Evolutionary conservation across 2,113 vertebrate species (phyloP), one percentile per base, ranked within the genome.

Genomic region (Neoarius graeffei): DNA sequence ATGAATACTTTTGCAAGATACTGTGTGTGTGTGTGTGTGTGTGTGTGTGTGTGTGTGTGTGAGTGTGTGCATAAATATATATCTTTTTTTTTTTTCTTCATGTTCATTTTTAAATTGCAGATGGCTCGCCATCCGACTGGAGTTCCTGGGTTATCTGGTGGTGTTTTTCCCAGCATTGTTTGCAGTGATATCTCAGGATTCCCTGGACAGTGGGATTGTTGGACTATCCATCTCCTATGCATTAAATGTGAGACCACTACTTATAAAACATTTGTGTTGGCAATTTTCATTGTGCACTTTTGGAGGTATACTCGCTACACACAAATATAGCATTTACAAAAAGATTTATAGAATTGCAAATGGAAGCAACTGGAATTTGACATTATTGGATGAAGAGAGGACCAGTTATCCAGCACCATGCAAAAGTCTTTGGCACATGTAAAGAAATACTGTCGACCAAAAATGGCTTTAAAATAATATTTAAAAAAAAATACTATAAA

Each of bases 201-300:
- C 82, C 19, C 74, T 97, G 76, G 90, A 91, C 0, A 96, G 97
- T 0, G 97, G 98, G 90, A 90, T 95, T 0, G 97, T 97, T 84
- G 98, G 98, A 83, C 95, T 99, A 56, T 99, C 98, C 14, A 94
- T 99, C 92, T 99, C 98, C 73, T 97, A 98, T 0, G 96, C 98
- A 4, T 96, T 99, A 86, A 99, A 95, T 20, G 98, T 99, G 86
- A 97, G 97, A 81, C 5, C 77, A 14, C 25, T 3, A 50, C 30
- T 35, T 35, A 66, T 71, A n/a, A 27, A 25, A 27, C 14, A 79
- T 52, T 86, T 50, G 20, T 64, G 57, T 42, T 6, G 62, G 9
- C 20, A 27, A 64, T 62, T 62, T 83, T 83, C 3, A 81, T 81
- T 7, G 15, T 59, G 7, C 52, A 19, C 19, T 50, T 74, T 5